phyloP scores from a whole-genome alignment of 2,797 vertebrate genomes.

The Catharus ustulatus region DNA sequence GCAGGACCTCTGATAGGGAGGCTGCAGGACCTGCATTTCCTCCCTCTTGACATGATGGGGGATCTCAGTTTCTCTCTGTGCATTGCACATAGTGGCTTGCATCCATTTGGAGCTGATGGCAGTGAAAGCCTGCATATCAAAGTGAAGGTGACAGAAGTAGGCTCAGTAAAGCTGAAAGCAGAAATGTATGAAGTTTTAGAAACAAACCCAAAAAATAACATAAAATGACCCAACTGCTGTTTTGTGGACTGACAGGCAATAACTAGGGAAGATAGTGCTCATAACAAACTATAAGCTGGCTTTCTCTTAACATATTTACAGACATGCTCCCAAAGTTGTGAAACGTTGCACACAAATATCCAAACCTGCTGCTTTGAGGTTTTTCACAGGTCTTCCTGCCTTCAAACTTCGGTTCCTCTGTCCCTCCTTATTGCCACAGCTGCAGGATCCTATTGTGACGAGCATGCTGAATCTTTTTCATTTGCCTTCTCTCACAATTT shows the following conservation, averaged over 20 bases:
- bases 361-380: not conserved
- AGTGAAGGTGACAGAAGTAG: not conserved
- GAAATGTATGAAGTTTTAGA: not conserved
- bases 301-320: not conserved
- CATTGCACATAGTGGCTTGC: accelerated
- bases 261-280: not conserved
- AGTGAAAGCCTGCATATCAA: not conserved
- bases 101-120: not conserved
- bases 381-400: not conserved
- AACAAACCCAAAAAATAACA: not conserved
- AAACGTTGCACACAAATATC: not conserved
- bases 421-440: not conserved
- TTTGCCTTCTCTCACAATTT: not conserved
- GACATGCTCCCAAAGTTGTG: not conserved
- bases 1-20: not conserved
- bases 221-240: not conserved
- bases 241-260: not conserved
- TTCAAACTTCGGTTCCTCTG: not conserved
- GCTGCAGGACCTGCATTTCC: not conserved
- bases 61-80: not conserved
- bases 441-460: not conserved
- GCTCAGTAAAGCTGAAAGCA: not conserved
- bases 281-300: not conserved
- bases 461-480: not conserved
- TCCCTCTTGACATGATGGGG: not conserved